Base-by-base conservation (phyloP, 2,888 invertebrate species). In the Neoaliturus tenellus region DNA sequence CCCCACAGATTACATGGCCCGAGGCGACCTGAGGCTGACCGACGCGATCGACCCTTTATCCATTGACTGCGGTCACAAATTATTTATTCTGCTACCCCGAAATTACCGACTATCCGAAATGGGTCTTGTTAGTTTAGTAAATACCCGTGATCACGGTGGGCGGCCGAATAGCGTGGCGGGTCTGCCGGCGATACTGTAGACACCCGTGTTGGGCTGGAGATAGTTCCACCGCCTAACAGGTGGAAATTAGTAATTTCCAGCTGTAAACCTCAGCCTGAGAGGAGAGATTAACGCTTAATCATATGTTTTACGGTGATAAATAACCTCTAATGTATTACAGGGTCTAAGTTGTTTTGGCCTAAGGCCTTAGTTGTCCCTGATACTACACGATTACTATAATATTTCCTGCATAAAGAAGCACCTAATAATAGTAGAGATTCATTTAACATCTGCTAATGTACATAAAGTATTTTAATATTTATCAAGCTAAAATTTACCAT, bases 81-180 rank as follows among this genome's bases (percentile, higher is more conserved):
- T 48, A 48, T 62, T 62, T 62, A 62, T 62, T 62, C 62, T 62
- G 62, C 31, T 62, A 31, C 62, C 62, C 62, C 62, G 4, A 62
- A 25, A 62, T 62, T 62, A 62, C 31, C 14, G 28, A 20, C 48
- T 48, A n/a, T 25, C 20, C n/a, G n/a, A n/a, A n/a, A n/a, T n/a
- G 51, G 31, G 17, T 17, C 62, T 62, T 62, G 62, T 62, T 62
- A 62, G 62, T 62, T 62, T 62, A 62, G 62, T 62, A 28, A 62
- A 62, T 62, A 14, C 28, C 62, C 28, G 62, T 31, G 62, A 31
- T 62, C 31, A 10, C 6, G 28, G 1, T 0, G 4, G 62, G 31
- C 1, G 28, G 4, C 31, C 10, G 51, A 20, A 51, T 51, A 51
- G 51, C 51, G 51, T 51, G 10, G 51, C 20, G 20, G n/a, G n/a